Percentiles rank a stretch among this genome's conserved stretches.
These are phyloP conservation scores for Habropoda laboriosa DNA, from an alignment of 1,140 invertebrate species.

Conservation along the genomic window DNA sequence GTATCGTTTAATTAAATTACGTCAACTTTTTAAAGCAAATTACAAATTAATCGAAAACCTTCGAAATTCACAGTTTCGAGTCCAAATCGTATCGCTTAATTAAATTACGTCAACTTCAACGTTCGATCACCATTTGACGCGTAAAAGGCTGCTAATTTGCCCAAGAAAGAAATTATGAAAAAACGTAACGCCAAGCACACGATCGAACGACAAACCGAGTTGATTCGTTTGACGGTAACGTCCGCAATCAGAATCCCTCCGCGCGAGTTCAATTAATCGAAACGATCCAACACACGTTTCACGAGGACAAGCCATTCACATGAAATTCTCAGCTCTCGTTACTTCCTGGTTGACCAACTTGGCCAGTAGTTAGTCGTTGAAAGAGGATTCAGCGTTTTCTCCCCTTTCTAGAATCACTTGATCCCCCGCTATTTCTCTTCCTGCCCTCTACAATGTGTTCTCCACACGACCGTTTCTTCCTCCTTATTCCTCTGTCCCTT, in stretches of 20 bases:
- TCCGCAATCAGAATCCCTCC: conserved; percentile 36
- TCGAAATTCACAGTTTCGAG: too few relatives aligned
- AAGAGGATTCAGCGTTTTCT: conserved; percentile 34
- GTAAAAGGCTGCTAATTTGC: too few relatives aligned
- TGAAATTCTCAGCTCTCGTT: conserved; percentile 46
- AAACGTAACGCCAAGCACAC: too few relatives aligned
- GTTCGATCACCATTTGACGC: too few relatives aligned
- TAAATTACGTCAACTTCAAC: too few relatives aligned
- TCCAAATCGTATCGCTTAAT: too few relatives aligned
- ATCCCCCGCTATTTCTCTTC: conserved; percentile 5
- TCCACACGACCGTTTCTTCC: not conserved
- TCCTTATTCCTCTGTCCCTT: not conserved
- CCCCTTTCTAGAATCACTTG: not conserved
- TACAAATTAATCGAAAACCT: too few relatives aligned
- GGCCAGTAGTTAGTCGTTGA: conserved; percentile 41
- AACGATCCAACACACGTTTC: conserved; percentile 54
- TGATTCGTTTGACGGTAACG: not conserved
- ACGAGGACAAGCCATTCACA: not conserved
- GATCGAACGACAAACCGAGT: too few relatives aligned
- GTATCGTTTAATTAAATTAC: too few relatives aligned
- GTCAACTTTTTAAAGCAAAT: too few relatives aligned
- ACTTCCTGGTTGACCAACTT: conserved; percentile 28
- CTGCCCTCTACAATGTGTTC: too few relatives aligned
- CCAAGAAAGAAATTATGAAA: too few relatives aligned
- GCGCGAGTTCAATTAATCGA: conserved; percentile 60